Base-by-base conservation (phyloP, 2,888 invertebrate genomes). In the Polydrusus cervinus region DNA sequence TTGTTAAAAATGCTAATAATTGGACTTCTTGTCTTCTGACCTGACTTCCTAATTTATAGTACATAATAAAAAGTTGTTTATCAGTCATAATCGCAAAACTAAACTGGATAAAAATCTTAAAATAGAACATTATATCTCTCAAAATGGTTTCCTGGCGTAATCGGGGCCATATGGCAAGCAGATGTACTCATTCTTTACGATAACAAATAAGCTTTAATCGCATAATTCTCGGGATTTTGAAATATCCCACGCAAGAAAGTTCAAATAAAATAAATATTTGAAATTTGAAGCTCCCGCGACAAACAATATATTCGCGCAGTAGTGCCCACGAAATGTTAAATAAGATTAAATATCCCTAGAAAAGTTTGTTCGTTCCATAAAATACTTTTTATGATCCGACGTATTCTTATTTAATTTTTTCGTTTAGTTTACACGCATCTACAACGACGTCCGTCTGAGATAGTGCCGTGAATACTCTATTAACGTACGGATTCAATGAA, bases 141-240 rank as follows among this genome's bases (percentile, higher is more conserved):
- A 14, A 18, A 60, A 60, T 18, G 57, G 13, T 13, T 60, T 60
- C 57, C 57, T 60, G 38, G 16, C 57, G 16, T n/a, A 5, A 40
- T 34, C 55, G 55, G 14, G 34, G 55, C 55, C 55, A 55, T 55
- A 14, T 60, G 57, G 38, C 57, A 9, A 11, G 14, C 57, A 60
- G 57, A 60, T 60, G 57, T 38, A 40, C 16, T 38, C 38, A 60
- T 40, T 60, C 16, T 38, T 60, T 18, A 10, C 14, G 57, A 60
- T 60, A 60, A 60, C 18, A 38, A n/a, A n/a, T n/a, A 34, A 38
- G 53, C 8, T 30, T 30, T n/a, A 18, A 38, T 38, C 38, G 3
- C 38, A 40, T 57, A n/a, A 20, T 25, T 25, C 25, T 25, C 25
- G 14, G 3, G 10, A n/a, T 55, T 55, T 51, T 18, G 20, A 51